Percentiles rank a stretch among this genome's conserved stretches.
Conservation (phyloP, 2,797 vertebrate species). For the Euthynnus affinis region DNA sequence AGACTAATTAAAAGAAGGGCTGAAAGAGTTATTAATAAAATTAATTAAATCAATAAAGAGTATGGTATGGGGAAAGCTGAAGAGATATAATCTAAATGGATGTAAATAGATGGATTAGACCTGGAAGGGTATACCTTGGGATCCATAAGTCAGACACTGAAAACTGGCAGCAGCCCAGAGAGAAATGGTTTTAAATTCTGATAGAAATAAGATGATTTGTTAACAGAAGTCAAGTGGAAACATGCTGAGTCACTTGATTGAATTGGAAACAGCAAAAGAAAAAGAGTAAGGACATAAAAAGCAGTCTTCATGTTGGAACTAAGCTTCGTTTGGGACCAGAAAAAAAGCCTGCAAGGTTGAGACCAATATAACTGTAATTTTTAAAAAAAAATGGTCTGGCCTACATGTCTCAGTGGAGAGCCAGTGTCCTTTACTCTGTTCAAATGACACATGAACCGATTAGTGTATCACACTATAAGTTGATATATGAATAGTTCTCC, state of each 20-base stretch:
- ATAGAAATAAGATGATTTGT: not conserved
- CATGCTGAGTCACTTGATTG: not conserved
- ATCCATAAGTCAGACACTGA: slow-evolving; percentile 11
- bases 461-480: no score
- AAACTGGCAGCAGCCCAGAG: slow-evolving; percentile 10
- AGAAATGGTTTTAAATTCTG: not conserved
- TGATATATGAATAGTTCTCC: no score
- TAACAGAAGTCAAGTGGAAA: not conserved
- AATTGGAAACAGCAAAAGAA: not conserved
- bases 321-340: not conserved
- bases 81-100: no score
- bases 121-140: not conserved
- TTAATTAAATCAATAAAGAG: not conserved
- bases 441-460: no score
- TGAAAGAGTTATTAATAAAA: slow-evolving; percentile 24
- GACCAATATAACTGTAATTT: not conserved
- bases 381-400: no score
- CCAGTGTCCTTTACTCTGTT: no score
- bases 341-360: not conserved
- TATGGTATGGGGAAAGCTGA: not conserved
- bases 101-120: not conserved
- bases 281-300: not conserved
- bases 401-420: no score
- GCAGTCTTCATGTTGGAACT: not conserved
- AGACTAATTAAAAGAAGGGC: slow-evolving; percentile 27